Conservation (phyloP, 1,140 invertebrate species). For the Lordiphosa clarofinis region DNA sequence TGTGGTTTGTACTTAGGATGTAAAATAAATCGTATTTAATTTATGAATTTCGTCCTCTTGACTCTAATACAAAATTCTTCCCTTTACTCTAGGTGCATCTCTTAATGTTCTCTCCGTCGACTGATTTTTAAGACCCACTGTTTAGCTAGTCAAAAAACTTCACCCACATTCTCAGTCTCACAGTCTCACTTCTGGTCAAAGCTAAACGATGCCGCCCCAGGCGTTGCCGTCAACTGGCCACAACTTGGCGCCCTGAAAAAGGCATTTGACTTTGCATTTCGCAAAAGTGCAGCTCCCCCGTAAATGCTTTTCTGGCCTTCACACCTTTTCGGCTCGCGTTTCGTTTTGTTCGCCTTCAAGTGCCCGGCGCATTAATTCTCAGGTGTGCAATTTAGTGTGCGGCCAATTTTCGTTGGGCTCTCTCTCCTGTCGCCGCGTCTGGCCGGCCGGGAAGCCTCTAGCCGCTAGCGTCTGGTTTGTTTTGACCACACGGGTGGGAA, state of each 20-base stretch:
- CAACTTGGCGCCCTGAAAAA: conserved; percentile 35
- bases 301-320: conserved; percentile 43
- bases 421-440: conserved; percentile 17
- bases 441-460: conserved; percentile 22
- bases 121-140: conserved; percentile 20
- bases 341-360: conserved; percentile 40
- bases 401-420: conserved; percentile 64
- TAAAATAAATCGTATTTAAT: background rate
- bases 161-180: conserved; percentile 6
- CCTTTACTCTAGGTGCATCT: no score
- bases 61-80: no score
- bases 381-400: conserved; percentile 75
- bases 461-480: conserved; percentile 44
- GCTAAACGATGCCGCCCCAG: conserved; percentile 9
- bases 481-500: conserved; percentile 58
- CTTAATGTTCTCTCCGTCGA: background rate
- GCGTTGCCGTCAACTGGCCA: conserved; percentile 26
- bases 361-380: conserved; percentile 68
- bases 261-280: conserved; percentile 62
- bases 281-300: conserved; percentile 20
- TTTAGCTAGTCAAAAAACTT: conserved; percentile 3
- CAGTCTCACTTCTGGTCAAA: conserved; percentile 10
- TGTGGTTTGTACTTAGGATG: background rate
- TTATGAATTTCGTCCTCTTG: background rate
- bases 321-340: conserved; percentile 40